Evolutionary conservation across 2,797 vertebrate genomes (phyloP), one percentile per base, ranked within the genome.

Genomic region (Myoxocephalus aenaeus): DNA sequence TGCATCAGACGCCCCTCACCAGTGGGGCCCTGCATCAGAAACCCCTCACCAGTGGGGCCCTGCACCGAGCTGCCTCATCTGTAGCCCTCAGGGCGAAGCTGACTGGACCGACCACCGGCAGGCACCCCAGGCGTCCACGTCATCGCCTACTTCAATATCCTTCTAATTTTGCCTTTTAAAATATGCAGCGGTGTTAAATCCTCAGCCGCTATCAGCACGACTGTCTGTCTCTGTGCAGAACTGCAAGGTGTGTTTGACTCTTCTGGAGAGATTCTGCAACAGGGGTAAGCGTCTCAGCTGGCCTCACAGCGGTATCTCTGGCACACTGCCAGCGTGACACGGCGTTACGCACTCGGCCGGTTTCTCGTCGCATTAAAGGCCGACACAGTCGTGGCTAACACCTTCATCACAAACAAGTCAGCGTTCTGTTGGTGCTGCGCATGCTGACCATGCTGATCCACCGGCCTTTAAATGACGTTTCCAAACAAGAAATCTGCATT

Each of bases 341-440:
- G 86, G 81, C 57, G 82, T 58, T 88, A 81, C 81, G 85, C 90
- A 92, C 87, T 92, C 18, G 70, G 82, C 86, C 85, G 86, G 81
- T 90, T 91, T 27, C 32, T 88, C 88, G 90, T 92, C 89, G 85
- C 89, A 88, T 92, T 91, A 89, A 80, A 84, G 62, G 82, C 88
- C 27, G 80, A 87, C 86, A 89, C 87, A 84, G 81, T 83, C 36
- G 69, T 76, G 80, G 32, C 32, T 32, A 32, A 44, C 44, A 72
- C 18, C 22, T 71, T 75, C 29, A 25, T 36, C 15, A 29, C 7
- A 4, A 70, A 63, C 11, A 56, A 36, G 65, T 53, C 44, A 22
- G 18, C 25, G 9, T 65, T 67, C 22, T 42, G 38, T 53, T 58
- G 58, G n/a, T 44, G 70, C 42, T 32, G 14, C 20, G 46, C 51